Evolutionary conservation across 2,797 vertebrate species (phyloP).

Genomic region (Chiloscyllium punctatum): DNA sequence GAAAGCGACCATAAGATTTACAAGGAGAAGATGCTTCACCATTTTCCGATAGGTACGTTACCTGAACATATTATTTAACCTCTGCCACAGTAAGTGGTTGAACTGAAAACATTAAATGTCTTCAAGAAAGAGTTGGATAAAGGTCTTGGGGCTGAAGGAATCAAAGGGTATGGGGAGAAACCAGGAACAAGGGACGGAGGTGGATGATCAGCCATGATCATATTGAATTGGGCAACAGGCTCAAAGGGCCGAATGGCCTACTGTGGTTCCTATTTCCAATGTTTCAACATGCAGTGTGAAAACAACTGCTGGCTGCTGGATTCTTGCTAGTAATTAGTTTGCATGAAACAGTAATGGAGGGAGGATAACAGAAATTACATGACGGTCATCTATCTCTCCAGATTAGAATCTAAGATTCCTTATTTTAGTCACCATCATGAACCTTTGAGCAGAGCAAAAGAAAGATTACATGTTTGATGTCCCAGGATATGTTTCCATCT

Average conservation of each 20-base stretch:
- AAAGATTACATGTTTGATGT: neutral
- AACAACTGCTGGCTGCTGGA: neutral
- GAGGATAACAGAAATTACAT: neutral
- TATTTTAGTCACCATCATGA: neutral
- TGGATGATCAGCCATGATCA: no score
- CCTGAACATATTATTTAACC: neutral
- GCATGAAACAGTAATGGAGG: neutral
- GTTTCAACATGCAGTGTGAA: no score
- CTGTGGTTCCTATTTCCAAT: no score
- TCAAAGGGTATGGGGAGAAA: no score
- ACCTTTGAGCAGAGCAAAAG: neutral
- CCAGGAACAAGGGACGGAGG: no score
- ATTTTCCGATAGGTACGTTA: constrained; percentile 78
- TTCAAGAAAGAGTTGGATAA: no score
- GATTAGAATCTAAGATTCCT: neutral
- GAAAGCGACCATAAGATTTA: constrained; percentile 94
- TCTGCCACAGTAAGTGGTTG: no score
- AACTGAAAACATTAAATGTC: no score
- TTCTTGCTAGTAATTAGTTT: neutral
- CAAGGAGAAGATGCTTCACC: constrained; percentile 85
- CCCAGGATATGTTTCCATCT: neutral
- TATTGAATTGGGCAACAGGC: no score
- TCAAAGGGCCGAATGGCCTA: no score
- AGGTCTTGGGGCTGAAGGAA: no score
- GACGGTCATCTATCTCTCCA: neutral